A percentile compares a stretch with the other conserved stretches of the same genome.
Evolutionary conservation across 2,888 invertebrate genomes (phyloP).

Genomic region (Xestia sexstrigata): DNA sequence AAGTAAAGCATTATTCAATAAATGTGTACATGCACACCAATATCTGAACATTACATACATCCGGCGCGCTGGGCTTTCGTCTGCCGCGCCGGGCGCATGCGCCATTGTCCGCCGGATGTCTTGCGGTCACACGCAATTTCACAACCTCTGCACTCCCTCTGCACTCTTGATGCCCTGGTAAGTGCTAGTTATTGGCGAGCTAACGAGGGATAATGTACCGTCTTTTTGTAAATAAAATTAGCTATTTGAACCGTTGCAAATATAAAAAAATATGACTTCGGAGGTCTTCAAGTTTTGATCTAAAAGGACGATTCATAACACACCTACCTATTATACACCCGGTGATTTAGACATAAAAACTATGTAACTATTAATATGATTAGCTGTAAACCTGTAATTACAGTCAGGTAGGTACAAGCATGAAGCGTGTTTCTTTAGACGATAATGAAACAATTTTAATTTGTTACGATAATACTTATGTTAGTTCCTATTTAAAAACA

Average conservation of each 20-base stretch:
- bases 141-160: constrained; percentile 84
- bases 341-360: constrained; percentile 65
- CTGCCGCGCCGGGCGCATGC: constrained; percentile 75
- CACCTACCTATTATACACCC: constrained; percentile 65
- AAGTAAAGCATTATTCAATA: constrained; percentile 73
- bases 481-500: constrained; percentile 52
- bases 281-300: constrained; percentile 60
- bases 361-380: constrained; percentile 66
- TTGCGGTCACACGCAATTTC: constrained; percentile 90
- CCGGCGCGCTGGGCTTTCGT: constrained; percentile 83
- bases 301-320: constrained; percentile 63
- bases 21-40: constrained; percentile 80
- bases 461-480: constrained; percentile 53
- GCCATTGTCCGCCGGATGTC: constrained; percentile 89
- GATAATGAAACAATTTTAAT: constrained; percentile 58
- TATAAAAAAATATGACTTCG: constrained; percentile 42
- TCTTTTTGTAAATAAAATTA: constrained; percentile 29
- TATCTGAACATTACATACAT: constrained; percentile 86
- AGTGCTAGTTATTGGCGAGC: constrained; percentile 66
- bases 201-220: constrained; percentile 52
- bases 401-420: constrained; percentile 56
- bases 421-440: constrained; percentile 44
- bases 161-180: constrained; percentile 80
- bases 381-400: constrained; percentile 66
- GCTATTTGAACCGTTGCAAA: constrained; percentile 21